Percentiles rank a stretch among this genome's conserved stretches.
phyloP scores from a whole-genome alignment of 2,113 vertebrate genomes.

The Hippocampus mohnikei region DNA sequence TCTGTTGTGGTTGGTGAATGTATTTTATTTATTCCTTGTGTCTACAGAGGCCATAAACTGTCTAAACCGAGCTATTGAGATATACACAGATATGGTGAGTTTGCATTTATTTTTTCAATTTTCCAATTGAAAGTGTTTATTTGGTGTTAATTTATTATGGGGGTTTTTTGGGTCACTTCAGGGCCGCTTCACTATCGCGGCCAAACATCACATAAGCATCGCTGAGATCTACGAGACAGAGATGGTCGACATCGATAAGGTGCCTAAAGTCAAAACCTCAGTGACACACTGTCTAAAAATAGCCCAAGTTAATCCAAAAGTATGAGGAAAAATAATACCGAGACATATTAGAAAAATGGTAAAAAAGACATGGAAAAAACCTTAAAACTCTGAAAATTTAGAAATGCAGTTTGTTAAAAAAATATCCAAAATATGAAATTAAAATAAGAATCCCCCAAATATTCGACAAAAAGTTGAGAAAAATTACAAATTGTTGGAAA shows the following conservation, averaged over 20 bases:
- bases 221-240: conserved; percentile 90
- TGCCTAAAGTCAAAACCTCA: background rate
- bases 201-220: conserved; percentile 89
- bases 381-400: too few relatives aligned
- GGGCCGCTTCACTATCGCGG: conserved; percentile 91
- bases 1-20: too few relatives aligned
- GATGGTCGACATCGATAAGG: conserved; percentile 90
- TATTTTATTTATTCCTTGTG: conserved; percentile 16
- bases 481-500: too few relatives aligned
- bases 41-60: conserved; percentile 90
- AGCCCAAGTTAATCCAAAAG: too few relatives aligned
- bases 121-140: background rate
- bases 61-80: conserved; percentile 87
- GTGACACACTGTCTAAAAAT: too few relatives aligned
- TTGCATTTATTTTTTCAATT: background rate
- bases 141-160: background rate
- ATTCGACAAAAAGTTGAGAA: too few relatives aligned
- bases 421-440: too few relatives aligned
- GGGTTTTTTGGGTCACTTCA: conserved; percentile 28
- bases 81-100: conserved; percentile 92
- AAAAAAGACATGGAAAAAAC: too few relatives aligned
- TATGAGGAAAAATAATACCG: too few relatives aligned
- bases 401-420: too few relatives aligned
- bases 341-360: too few relatives aligned
- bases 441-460: too few relatives aligned